Evolutionary conservation across 2,797 vertebrate genomes (phyloP).

Genomic region (Todus mexicanus): DNA sequence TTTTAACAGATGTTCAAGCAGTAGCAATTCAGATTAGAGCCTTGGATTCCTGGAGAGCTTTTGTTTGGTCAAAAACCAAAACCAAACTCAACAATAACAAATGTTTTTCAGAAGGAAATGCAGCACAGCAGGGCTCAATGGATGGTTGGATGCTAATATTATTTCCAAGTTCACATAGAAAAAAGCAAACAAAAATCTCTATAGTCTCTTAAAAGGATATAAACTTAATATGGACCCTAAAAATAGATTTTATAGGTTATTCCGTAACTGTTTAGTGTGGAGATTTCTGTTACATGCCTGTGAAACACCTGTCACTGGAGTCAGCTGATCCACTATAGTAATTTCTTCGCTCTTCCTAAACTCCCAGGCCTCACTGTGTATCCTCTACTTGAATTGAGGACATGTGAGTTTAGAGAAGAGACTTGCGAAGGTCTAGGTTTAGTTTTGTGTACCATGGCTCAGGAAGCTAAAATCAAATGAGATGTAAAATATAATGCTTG

Average conservation of each 20-base stretch:
- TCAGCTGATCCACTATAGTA: background rate
- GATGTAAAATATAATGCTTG: background rate
- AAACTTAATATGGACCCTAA: background rate
- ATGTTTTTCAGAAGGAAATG: background rate
- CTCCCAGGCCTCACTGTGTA: background rate
- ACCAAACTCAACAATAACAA: background rate
- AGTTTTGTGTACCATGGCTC: background rate
- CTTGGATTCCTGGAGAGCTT: slow-evolving; percentile 7
- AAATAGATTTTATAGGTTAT: background rate
- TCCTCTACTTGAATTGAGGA: background rate
- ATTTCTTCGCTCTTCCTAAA: background rate
- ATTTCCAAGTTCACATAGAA: background rate
- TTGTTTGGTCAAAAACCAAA: background rate
- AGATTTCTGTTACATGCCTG: background rate
- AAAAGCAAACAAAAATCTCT: background rate
- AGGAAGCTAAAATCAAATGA: background rate
- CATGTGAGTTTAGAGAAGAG: background rate
- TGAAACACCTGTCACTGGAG: background rate
- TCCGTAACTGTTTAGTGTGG: background rate
- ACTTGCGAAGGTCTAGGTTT: background rate
- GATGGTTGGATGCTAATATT: background rate
- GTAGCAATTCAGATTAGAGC: background rate
- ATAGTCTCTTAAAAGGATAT: background rate
- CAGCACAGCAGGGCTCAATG: background rate
- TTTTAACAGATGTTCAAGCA: background rate